A percentile compares a stretch with the other conserved stretches of the same genome.
phyloP scores from a whole-genome alignment of 2,797 vertebrate species.

The Pteronotus mesoamericanus region DNA sequence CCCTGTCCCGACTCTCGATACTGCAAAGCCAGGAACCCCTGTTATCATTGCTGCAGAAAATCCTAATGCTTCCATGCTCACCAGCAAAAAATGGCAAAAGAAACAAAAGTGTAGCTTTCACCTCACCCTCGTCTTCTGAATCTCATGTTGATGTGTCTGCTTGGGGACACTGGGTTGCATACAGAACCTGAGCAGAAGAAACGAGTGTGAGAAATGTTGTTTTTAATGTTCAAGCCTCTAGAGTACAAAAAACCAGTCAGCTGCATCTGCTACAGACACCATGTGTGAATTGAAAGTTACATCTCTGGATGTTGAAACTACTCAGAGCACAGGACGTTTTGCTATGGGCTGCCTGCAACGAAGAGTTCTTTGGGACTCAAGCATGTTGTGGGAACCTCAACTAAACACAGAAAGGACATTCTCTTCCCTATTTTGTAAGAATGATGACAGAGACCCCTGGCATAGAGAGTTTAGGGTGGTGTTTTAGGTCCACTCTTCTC shows the following conservation, averaged over 20 bases:
- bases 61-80: not conserved
- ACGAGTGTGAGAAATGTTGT: not conserved
- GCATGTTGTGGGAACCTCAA: not conserved
- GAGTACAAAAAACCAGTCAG: not conserved
- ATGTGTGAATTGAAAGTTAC: not conserved
- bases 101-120: not conserved
- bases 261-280: not conserved
- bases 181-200: not conserved
- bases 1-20: not conserved
- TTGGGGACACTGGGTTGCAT: not conserved
- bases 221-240: not conserved
- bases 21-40: not conserved
- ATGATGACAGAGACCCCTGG: not conserved
- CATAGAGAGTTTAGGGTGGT: not conserved
- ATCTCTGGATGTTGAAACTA: not conserved
- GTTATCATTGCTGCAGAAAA: not conserved
- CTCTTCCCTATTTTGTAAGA: not conserved
- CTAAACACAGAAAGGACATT: not conserved
- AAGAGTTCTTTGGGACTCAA: not conserved
- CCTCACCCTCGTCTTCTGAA: not conserved
- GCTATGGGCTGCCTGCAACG: not conserved
- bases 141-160: not conserved
- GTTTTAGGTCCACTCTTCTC: not conserved
- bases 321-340: not conserved
- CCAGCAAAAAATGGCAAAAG: not conserved